Evolutionary conservation across 37 sponge, comb jelly and placozoan species (phyloP).

Genomic region (Cliona cf. orientalis): DNA sequence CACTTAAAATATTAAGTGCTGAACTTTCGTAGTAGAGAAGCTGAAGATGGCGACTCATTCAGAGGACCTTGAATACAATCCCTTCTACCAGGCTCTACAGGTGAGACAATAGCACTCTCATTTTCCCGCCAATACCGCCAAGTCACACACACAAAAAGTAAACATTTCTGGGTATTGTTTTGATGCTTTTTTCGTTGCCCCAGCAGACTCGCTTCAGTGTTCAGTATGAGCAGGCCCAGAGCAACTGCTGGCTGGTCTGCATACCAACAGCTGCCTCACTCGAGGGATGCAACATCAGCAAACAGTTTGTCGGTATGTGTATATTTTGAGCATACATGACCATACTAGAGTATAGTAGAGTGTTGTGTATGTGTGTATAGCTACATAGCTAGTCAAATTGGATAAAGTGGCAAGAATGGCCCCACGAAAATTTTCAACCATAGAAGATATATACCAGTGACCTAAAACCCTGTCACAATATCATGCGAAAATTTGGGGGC

Average conservation of each 20-base stretch:
- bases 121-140: not conserved
- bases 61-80: constrained; percentile 73
- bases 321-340: no score
- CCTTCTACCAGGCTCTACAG: constrained; percentile 70
- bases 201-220: constrained; percentile 28
- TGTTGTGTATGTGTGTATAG: no score
- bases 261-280: constrained; percentile 47
- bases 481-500: no score
- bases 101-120: constrained; percentile 4
- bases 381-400: no score
- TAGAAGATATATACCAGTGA: no score
- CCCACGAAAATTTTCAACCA: no score
- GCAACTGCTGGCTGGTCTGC: constrained; percentile 60
- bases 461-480: no score
- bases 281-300: constrained; percentile 32
- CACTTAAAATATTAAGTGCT: no score
- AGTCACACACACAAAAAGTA: not conserved
- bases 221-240: constrained; percentile 58
- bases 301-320: constrained; percentile 40
- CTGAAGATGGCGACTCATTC: constrained; percentile 4
- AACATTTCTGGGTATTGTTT: not conserved
- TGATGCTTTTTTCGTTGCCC: not conserved
- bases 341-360: no score
- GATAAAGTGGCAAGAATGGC: not conserved
- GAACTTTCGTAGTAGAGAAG: not conserved